Evolutionary conservation across 1,140 invertebrate species (phyloP).

Genomic region (Megathymus violae): DNA sequence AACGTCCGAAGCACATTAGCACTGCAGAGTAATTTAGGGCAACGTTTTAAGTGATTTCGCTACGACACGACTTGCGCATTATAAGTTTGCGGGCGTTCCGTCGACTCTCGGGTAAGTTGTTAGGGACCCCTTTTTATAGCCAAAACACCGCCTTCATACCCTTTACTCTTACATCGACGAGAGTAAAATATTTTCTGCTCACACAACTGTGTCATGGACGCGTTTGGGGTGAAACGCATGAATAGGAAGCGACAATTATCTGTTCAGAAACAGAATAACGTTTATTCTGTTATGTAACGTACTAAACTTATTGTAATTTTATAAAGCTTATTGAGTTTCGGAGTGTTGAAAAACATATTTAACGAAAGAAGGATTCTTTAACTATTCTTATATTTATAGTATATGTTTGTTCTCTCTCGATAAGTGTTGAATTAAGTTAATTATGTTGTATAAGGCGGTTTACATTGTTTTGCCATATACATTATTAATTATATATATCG

Average conservation of each 20-base stretch:
- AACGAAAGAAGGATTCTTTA: too few relatives aligned
- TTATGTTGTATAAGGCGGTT: too few relatives aligned
- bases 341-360: too few relatives aligned
- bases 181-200: neutral
- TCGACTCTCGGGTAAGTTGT: neutral
- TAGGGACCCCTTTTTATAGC: neutral
- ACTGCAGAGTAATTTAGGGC: conserved; percentile 6
- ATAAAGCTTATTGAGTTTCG: too few relatives aligned
- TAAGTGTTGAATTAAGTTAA: too few relatives aligned
- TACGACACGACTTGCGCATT: conserved; percentile 33
- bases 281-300: neutral
- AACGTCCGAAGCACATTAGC: neutral
- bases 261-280: neutral
- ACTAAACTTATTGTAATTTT: too few relatives aligned
- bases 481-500: too few relatives aligned
- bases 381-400: too few relatives aligned
- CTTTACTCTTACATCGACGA: neutral
- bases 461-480: too few relatives aligned
- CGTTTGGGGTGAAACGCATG: neutral
- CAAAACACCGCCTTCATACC: conserved; percentile 6
- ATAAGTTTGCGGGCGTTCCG: conserved; percentile 20
- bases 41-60: conserved; percentile 29
- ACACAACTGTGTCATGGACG: neutral
- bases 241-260: neutral
- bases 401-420: too few relatives aligned